Conservation (phyloP, 92 coral and sea anemone species). For the Pocillopora meandrina region DNA sequence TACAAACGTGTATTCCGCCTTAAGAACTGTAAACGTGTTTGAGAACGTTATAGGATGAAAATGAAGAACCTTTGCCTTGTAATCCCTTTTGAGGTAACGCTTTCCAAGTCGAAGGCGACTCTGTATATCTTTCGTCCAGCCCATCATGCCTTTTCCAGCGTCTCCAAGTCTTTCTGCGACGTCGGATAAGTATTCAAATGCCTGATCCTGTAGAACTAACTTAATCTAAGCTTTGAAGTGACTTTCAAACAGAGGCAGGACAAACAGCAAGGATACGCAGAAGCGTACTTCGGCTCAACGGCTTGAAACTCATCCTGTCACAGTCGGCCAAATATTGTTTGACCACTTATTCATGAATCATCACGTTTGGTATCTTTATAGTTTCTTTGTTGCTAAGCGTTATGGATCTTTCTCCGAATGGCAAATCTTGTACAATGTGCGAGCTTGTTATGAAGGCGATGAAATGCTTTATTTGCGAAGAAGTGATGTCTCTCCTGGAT, state of each 20-base stretch:
- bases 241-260: constrained; percentile 50
- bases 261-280: constrained; percentile 54
- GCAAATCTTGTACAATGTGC: constrained; percentile 55
- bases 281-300: constrained; percentile 51
- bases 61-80: constrained; percentile 23
- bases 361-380: constrained; percentile 52
- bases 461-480: constrained; percentile 44
- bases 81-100: constrained; percentile 41
- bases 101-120: constrained; percentile 37
- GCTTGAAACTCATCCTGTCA: constrained; percentile 41
- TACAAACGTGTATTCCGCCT: background rate
- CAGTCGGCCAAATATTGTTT: constrained; percentile 44
- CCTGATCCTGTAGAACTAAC: constrained; percentile 48
- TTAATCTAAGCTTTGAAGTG: constrained; percentile 29
- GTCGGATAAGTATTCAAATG: constrained; percentile 50
- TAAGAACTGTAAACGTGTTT: background rate
- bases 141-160: constrained; percentile 55
- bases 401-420: constrained; percentile 55
- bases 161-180: constrained; percentile 47
- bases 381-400: constrained; percentile 46
- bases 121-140: constrained; percentile 49
- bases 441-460: constrained; percentile 52
- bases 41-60: background rate
- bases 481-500: constrained; percentile 47
- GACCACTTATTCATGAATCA: constrained; percentile 53